A percentile compares a stretch with the other conserved stretches of the same genome.
These are phyloP conservation scores for Pseudopodoces humilis DNA, from an alignment of 2,113 vertebrate species.

Conservation along the genomic window DNA sequence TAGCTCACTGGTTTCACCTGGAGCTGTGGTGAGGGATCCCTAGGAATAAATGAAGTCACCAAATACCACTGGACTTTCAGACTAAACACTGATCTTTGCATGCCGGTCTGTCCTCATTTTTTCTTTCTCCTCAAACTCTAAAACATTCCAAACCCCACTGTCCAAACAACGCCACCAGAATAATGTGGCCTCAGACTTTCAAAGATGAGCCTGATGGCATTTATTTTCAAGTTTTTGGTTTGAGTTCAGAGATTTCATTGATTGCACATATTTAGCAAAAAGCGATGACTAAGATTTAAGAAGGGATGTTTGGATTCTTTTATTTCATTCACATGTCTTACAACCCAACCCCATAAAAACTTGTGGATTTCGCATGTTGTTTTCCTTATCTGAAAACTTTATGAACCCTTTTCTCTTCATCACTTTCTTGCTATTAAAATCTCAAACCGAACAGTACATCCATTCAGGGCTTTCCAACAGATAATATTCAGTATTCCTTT, in stretches of 20 bases:
- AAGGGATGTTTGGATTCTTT: background rate
- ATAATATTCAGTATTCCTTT: background rate
- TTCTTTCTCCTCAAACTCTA: background rate
- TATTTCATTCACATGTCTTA: background rate
- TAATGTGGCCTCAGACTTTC: background rate
- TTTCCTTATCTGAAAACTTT: background rate
- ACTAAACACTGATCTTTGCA: background rate
- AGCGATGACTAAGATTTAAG: fast-evolving
- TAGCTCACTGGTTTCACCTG: background rate
- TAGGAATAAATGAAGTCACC: background rate
- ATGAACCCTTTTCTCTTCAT: background rate
- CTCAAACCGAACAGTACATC: background rate
- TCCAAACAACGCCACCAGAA: background rate
- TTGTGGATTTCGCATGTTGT: background rate
- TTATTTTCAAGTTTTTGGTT: background rate
- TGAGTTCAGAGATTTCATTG: fast-evolving
- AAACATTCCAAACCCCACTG: background rate
- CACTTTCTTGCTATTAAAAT: background rate
- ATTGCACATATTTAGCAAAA: background rate
- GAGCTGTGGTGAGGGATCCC: background rate
- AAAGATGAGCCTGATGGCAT: background rate
- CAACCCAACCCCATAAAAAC: background rate
- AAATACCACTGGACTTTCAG: background rate
- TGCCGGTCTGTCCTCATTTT: background rate
- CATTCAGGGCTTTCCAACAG: fast-evolving